These are phyloP conservation scores for Julus scandinavius DNA, from an alignment of 2,888 invertebrate species.

Conservation along the genomic window DNA sequence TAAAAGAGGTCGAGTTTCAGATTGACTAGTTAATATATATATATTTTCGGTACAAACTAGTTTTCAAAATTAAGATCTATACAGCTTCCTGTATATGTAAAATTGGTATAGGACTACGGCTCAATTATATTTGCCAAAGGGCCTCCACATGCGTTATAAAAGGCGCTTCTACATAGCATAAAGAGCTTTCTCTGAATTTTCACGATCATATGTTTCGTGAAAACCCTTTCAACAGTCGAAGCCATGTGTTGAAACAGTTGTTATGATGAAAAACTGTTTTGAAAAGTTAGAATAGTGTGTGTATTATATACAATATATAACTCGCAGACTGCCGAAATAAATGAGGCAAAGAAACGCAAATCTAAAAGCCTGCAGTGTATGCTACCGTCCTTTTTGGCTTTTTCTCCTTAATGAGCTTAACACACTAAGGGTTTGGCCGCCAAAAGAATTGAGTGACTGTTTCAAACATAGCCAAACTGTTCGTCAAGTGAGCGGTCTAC, in stretches of 20 bases:
- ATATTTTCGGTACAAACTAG: too few relatives aligned
- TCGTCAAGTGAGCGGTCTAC: conserved; percentile 49
- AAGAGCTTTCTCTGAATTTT: not conserved
- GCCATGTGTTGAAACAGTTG: conserved; percentile 36
- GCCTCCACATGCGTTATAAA: not conserved
- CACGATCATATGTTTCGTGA: not conserved
- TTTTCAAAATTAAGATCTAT: too few relatives aligned
- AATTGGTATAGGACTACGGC: too few relatives aligned
- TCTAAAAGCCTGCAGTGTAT: not conserved
- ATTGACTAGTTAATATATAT: not conserved
- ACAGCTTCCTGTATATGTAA: too few relatives aligned
- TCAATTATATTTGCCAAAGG: not conserved
- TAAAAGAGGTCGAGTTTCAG: too few relatives aligned
- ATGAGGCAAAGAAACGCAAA: conserved; percentile 29
- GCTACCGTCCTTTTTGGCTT: not conserved
- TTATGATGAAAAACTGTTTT: conserved; percentile 40
- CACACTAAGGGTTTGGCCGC: conserved; percentile 42
- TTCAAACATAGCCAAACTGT: conserved; percentile 34
- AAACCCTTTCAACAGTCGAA: conserved; percentile 12
- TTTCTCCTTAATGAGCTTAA: conserved; percentile 34
- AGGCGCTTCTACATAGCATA: not conserved
- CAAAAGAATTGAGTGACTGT: conserved; percentile 42
- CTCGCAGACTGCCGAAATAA: conserved; percentile 29
- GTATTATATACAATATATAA: not conserved
- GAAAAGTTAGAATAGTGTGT: conserved; percentile 33